Base-by-base conservation (phyloP, 2,797 vertebrate genomes). In the Molossus alvarezi region DNA sequence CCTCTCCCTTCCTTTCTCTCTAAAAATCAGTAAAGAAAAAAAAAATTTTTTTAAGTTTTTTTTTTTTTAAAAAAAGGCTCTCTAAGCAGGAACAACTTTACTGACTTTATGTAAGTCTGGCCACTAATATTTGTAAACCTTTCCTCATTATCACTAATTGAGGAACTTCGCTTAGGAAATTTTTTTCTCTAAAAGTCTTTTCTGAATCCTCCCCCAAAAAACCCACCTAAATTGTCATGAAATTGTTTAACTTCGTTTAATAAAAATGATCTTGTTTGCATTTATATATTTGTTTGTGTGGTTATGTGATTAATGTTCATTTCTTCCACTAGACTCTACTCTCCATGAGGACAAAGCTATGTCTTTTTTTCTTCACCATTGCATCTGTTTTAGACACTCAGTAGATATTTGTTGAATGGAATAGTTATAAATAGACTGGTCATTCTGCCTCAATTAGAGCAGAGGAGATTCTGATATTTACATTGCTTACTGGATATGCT, bases 171-270 rank as follows among this genome's bases (percentile, higher is more conserved):
- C 18, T 45, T 57, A 82, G 69, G 3, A 76, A 25, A 21, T 6
- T 33, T 10, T 10, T 58, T 90, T 51, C 23, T 79, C 15, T 25
- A 9, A 9, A 82, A 67, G 3, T 55, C 10, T 91, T 53, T 37
- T 45, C 45, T 60, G 23, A 69, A 9, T 9, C 17, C 15, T 4
- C 2, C 29, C 13, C 14, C 13, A 9, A 8, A 3, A n/a, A 0
- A 11, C 37, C 15, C 45, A 51, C 33, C 9, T 20, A 33, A 12
- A 12, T 57, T 13, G 4, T 48, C 27, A 76, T 33, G 29, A 18
- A 80, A 91, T n/a, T 41, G 15, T 51, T 75, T 76, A 37, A 62
- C 21, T 85, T 48, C 27, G 3, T 75, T 80, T 73, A 18, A 57
- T 73, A 77, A 82, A 53, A 73, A 57, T 33, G 41, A 17, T 11